A percentile compares a stretch with the other conserved stretches of the same genome.
Conservation (phyloP, 1,140 invertebrate genomes). For the Babylonia areolata region DNA sequence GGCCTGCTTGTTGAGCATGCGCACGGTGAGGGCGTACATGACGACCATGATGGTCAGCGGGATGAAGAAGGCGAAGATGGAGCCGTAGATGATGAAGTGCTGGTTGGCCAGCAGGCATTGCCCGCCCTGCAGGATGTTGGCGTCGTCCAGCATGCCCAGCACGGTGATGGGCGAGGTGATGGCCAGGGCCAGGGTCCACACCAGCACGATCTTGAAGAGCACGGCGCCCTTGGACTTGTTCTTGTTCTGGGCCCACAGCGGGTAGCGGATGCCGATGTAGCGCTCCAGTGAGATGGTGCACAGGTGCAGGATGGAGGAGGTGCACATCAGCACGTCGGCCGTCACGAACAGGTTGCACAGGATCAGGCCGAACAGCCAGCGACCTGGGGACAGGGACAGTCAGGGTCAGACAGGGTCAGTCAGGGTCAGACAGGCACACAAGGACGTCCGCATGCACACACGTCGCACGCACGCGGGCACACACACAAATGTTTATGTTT, state of each 20-base stretch:
- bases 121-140: constrained; percentile 73
- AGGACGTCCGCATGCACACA: not conserved
- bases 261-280: constrained; percentile 93
- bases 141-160: constrained; percentile 83
- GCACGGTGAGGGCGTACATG: constrained; percentile 93
- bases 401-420: not conserved
- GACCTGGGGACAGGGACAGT: constrained; percentile 80
- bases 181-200: constrained; percentile 91
- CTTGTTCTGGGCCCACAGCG: constrained; percentile 84
- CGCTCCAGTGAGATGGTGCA: constrained; percentile 75
- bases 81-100: constrained; percentile 91
- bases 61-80: constrained; percentile 96
- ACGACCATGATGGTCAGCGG: constrained; percentile 95
- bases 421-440: constrained; percentile 26
- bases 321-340: constrained; percentile 95
- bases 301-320: constrained; percentile 88
- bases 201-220: constrained; percentile 90
- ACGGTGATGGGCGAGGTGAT: constrained; percentile 92
- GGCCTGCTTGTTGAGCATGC: constrained; percentile 73
- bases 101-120: constrained; percentile 82
- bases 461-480: not conserved
- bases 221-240: constrained; percentile 86
- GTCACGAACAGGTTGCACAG: constrained; percentile 97
- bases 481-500: too few relatives aligned
- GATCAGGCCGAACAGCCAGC: constrained; percentile 91